Base-by-base conservation (phyloP, 2,888 invertebrate species). In the Tigriopus californicus region DNA sequence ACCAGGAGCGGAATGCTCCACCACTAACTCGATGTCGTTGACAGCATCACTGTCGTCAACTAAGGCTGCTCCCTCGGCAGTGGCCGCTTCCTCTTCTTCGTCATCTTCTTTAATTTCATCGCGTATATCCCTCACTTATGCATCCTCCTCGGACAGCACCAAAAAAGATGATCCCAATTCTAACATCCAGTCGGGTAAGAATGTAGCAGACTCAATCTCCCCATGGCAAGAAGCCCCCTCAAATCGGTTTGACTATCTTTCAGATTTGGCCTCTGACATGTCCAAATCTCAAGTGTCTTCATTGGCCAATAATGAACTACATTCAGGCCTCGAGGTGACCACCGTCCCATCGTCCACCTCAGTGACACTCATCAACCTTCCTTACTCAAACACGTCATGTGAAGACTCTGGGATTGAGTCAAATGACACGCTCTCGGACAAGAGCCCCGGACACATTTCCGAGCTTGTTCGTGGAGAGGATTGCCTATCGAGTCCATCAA, bases 381-480 rank as follows among this genome's bases (percentile, higher is more conserved):
- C 33, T 8, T 33, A 33, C 33, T 33, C 33, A 8, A 33, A 33
- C 33, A 33, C 33, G 8, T 33, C 22, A 66, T 87, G 87, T 49
- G 89, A 89, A 69, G 88, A 89, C 71, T 88, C 88, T 60, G 89
- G 89, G 15, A 89, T 89, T 60, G 89, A 89, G 70, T 87, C 87
- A 42, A 88, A 89, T 89, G 89, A 90, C 69, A 88, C 89, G 1
- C 72, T 88, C n/a, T 88, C 88, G 20, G 89, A 90, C 70, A 89
- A 89, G 69, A 85, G 83, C 63, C 85, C 85, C n/a, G 85, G 86
- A 71, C 87, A 87, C 33, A 8, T 33, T 33, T 33, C 33, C 33
- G 33, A 33, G 33, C 33, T 33, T 33, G 33, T 33, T 8, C 33
- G 33, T 5, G 33, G 33, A 3, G 33, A 33, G 33, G 33, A 33